These are phyloP conservation scores for Carterocephalus palaemon DNA, from an alignment of 2,888 invertebrate genomes.

Conservation along the genomic window DNA sequence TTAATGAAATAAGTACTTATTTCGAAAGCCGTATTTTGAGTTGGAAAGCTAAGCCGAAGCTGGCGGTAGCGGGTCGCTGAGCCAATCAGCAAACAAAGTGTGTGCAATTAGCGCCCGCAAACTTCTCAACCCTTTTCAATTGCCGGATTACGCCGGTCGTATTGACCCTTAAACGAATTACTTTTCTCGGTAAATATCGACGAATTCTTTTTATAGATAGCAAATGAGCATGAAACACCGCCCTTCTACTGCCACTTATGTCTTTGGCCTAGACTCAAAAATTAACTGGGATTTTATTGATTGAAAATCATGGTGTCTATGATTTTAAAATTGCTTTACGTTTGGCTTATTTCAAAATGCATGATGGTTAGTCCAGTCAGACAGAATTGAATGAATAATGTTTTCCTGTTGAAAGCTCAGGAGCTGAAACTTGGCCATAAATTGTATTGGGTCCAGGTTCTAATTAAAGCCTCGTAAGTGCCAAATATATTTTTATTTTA, in stretches of 20 bases:
- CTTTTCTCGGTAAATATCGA: conserved; percentile 11
- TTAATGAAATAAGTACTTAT: neutral
- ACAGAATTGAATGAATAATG: too few species aligned
- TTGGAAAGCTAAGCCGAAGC: neutral
- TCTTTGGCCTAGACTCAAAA: neutral
- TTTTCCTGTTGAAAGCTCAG: too few species aligned
- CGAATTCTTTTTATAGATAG: neutral
- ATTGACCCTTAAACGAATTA: neutral
- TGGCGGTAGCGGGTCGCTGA: conserved; percentile 9
- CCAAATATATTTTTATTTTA: too few species aligned
- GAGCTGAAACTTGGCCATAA: too few species aligned
- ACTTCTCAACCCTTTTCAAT: conserved; percentile 22
- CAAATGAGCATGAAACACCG: neutral
- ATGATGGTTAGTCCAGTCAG: too few species aligned
- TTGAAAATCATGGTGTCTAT: too few species aligned
- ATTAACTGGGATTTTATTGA: too few species aligned
- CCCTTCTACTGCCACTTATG: neutral
- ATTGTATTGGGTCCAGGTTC: too few species aligned
- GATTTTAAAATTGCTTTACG: too few species aligned
- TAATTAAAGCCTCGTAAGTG: too few species aligned
- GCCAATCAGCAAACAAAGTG: conserved; percentile 13
- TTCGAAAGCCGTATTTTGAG: neutral
- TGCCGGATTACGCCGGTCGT: conserved; percentile 4
- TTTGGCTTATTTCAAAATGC: too few species aligned
- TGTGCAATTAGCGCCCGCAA: conserved; percentile 8